Evolutionary conservation across 2,888 invertebrate genomes (phyloP), one percentile per base, ranked within the genome.

Genomic region (Osedax fenrisi): DNA sequence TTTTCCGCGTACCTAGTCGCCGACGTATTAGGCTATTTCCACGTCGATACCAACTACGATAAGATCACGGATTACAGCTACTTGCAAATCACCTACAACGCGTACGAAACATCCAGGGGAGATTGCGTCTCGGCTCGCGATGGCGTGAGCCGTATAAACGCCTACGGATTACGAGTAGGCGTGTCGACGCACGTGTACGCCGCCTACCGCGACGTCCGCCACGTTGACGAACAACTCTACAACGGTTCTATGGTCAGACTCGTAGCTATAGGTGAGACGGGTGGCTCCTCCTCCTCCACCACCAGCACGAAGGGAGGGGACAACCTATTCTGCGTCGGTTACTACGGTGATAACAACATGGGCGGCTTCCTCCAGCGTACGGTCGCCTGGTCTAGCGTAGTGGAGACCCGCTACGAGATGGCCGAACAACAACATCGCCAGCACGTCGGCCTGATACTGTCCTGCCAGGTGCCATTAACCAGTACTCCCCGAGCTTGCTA

Each of bases 281-380:
- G n/a, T n/a, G n/a, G n/a, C n/a, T n/a, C n/a, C n/a, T n/a, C n/a
- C n/a, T n/a, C n/a, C 41, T 5, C 17, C 41, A 17, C 5, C 41
- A 41, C 17, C 41, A 41, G 10, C 41, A 41, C 41, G 41, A 5
- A 5, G 41, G 17, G 41, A 10, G 41, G 17, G 17, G 10, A 41
- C 17, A 5, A 27, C 24, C 21, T 75, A 68, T 22, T 72, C 73
- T 22, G 59, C 72, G 17, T 13, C 5, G 23, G 59, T 41, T 41
- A 41, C 41, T 41, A 41, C 41, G 41, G 41, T 17, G 41, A 41
- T 17, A 17, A 5, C 41, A 17, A 10, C 5, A 41, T 17, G 5
- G 17, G 17, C 41, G 41, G 41, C 17, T 5, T 41, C 41, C n/a
- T n/a, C n/a, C n/a, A n/a, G n/a, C 41, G 41, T 41, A 41, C 41